Evolutionary conservation across 2,113 vertebrate species (phyloP).

Genomic region (Tupaia chinensis): DNA sequence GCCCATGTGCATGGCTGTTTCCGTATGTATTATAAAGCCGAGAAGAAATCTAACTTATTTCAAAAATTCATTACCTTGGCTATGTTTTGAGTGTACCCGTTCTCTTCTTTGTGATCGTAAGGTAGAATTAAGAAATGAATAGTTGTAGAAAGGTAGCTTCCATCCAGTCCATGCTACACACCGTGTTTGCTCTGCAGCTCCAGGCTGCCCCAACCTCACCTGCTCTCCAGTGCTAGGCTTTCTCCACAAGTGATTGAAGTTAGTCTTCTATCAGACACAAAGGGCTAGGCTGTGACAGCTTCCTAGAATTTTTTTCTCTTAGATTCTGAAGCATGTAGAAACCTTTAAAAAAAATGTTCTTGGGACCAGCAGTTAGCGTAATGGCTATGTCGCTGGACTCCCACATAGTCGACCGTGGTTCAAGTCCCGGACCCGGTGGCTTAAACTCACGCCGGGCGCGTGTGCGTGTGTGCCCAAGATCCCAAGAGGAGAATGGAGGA

Average conservation of each 20-base stretch:
- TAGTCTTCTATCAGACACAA: background rate
- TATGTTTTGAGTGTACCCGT: conserved; percentile 8
- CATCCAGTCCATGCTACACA: background rate
- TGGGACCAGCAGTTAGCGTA: too few relatives aligned
- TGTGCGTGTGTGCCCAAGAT: too few relatives aligned
- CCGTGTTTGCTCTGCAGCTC: background rate
- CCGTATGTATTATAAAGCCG: background rate
- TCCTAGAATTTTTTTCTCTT: conserved; percentile 83
- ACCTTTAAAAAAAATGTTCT: conserved; percentile 78
- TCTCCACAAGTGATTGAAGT: background rate
- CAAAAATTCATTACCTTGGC: background rate
- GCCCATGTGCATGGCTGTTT: background rate
- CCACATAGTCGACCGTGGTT: too few relatives aligned
- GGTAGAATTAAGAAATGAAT: background rate
- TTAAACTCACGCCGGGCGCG: too few relatives aligned
- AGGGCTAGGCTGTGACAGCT: conserved; percentile 39
- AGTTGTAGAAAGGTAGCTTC: conserved; percentile 32
- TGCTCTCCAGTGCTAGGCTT: conserved; percentile 60
- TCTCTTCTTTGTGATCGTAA: background rate
- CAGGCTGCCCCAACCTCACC: background rate
- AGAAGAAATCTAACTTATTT: conserved; percentile 7
- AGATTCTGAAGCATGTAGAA: conserved; percentile 79
- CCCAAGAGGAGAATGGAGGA: too few relatives aligned
- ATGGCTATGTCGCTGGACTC: too few relatives aligned
- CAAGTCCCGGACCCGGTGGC: too few relatives aligned